phyloP scores from a whole-genome alignment of 1,140 invertebrate genomes.

The Drosophila navojoa region DNA sequence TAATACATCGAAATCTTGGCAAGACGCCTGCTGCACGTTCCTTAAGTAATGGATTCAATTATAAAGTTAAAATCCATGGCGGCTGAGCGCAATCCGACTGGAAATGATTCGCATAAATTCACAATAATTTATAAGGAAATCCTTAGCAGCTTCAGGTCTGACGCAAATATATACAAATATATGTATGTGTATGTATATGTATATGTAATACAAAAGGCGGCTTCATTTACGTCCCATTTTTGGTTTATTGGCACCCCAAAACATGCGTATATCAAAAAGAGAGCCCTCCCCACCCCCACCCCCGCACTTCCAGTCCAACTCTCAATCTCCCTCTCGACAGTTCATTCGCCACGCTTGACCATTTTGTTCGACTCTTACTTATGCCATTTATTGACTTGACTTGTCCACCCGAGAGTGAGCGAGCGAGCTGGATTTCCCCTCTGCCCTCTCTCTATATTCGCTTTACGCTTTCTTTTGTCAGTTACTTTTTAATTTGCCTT shows the following conservation, averaged over 20 bases:
- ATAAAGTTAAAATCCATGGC: slow-evolving; percentile 80
- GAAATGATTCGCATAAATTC: slow-evolving; percentile 82
- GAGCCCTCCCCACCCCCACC: background rate
- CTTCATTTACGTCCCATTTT: slow-evolving; percentile 54
- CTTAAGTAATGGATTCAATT: slow-evolving; percentile 81
- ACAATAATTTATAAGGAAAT: slow-evolving; percentile 82
- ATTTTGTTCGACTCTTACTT: slow-evolving; percentile 65
- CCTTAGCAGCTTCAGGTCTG: slow-evolving; percentile 50
- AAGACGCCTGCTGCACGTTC: slow-evolving; percentile 62
- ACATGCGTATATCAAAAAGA: background rate
- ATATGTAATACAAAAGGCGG: slow-evolving; percentile 32
- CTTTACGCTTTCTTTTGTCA: slow-evolving; percentile 18
- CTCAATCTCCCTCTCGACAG: background rate
- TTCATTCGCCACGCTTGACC: slow-evolving; percentile 59
- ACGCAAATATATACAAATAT: slow-evolving; percentile 3
- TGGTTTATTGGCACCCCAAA: slow-evolving; percentile 55
- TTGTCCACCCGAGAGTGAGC: slow-evolving; percentile 7
- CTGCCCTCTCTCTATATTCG: background rate
- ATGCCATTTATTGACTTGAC: slow-evolving; percentile 68
- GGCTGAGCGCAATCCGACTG: slow-evolving; percentile 69
- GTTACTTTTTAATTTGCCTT: slow-evolving; percentile 76
- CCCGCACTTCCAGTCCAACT: background rate
- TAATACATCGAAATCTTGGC: slow-evolving; percentile 78
- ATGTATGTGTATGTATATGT: slow-evolving; percentile 3
- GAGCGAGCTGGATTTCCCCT: background rate